Conservation (phyloP, 1,140 invertebrate species). For the Drosophila nikananu region DNA sequence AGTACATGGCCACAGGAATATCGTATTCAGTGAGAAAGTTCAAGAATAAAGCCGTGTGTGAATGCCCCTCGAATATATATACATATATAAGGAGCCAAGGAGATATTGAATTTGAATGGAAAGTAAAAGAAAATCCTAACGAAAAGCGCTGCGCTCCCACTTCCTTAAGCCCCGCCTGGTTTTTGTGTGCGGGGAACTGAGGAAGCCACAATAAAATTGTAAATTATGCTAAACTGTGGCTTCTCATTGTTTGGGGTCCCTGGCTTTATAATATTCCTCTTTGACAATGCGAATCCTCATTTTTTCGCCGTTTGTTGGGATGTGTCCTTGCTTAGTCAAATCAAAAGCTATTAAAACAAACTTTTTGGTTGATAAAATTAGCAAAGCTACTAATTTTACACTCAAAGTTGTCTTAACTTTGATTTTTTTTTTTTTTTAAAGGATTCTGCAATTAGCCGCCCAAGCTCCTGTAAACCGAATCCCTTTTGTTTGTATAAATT, state of each 20-base stretch:
- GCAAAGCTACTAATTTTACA: constrained; percentile 4
- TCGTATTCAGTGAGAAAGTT: constrained; percentile 9
- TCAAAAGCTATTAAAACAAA: not conserved
- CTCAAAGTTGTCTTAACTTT: constrained; percentile 4
- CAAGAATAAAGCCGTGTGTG: constrained; percentile 1
- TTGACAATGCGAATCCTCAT: not conserved
- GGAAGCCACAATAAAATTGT: constrained; percentile 12
- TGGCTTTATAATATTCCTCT: constrained; percentile 11
- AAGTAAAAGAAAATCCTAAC: not conserved
- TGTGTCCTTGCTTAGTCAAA: constrained; percentile 3
- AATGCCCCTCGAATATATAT: constrained; percentile 6
- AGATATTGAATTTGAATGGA: constrained; percentile 21
- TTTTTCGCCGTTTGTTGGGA: not conserved
- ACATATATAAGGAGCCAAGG: not conserved
- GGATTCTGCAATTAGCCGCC: not conserved
- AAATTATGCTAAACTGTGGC: constrained; percentile 20
- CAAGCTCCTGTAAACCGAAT: constrained; percentile 1
- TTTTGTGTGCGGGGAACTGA: not conserved
- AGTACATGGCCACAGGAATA: constrained; percentile 17
- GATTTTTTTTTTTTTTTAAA: not conserved
- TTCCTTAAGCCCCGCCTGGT: not conserved
- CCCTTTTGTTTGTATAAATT: constrained; percentile 23
- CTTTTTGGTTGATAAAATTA: constrained; percentile 1
- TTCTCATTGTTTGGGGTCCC: constrained; percentile 11
- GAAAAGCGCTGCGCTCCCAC: not conserved